Evolutionary conservation across 1,140 invertebrate genomes (phyloP).

Genomic region (Lordiphosa collinella): DNA sequence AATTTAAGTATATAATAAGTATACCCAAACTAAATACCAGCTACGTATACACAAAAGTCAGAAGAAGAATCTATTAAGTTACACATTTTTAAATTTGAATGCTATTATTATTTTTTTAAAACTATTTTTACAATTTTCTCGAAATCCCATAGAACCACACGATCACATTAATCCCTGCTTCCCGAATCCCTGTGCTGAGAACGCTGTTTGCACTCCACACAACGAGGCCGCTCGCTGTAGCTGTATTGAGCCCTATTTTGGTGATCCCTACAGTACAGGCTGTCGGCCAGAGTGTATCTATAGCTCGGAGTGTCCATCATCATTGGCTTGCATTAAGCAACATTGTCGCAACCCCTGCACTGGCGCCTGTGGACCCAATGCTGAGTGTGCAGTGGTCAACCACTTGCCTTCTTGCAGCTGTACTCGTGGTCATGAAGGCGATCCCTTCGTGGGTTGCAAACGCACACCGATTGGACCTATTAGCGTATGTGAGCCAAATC

Average conservation of each 20-base stretch:
- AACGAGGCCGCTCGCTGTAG: conserved; percentile 86
- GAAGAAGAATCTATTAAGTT: too few species aligned
- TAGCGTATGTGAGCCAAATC: conserved; percentile 89
- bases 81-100: too few species aligned
- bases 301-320: conserved; percentile 88
- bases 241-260: conserved; percentile 92
- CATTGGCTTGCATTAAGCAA: conserved; percentile 90
- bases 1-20: too few species aligned
- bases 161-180: conserved; percentile 85
- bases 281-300: conserved; percentile 90
- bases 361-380: conserved; percentile 90
- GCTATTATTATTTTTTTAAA: too few species aligned
- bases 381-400: conserved; percentile 88
- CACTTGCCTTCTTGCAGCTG: conserved; percentile 91
- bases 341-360: conserved; percentile 92
- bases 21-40: too few species aligned
- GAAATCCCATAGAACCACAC: conserved; percentile 50
- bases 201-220: conserved; percentile 86
- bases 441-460: conserved; percentile 90
- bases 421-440: conserved; percentile 86
- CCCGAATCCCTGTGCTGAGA: conserved; percentile 90
- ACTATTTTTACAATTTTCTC: background rate
- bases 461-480: conserved; percentile 80
- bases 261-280: conserved; percentile 88
- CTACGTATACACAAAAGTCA: too few species aligned